A percentile compares a stretch with the other conserved stretches of the same genome.
These are phyloP conservation scores for Pyrgus malvae DNA, from an alignment of 2,888 invertebrate genomes.

Conservation along the genomic window DNA sequence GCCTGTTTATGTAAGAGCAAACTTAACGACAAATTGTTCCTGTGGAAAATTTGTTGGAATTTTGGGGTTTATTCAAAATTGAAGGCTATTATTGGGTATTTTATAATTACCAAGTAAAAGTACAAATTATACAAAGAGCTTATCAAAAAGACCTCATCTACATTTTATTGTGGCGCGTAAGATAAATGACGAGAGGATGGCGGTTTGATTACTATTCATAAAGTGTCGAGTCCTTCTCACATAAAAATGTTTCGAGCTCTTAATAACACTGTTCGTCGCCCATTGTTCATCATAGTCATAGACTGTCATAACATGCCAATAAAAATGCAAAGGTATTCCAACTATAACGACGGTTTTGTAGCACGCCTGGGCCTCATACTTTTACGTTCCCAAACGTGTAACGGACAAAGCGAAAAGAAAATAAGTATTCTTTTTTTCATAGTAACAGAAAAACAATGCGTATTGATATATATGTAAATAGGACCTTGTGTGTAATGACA, in stretches of 20 bases:
- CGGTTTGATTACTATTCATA: slow-evolving; percentile 70
- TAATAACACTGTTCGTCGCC: slow-evolving; percentile 6
- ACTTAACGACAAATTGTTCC: background rate
- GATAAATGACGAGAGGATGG: slow-evolving; percentile 60
- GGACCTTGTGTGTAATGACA: no score
- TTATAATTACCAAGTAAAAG: slow-evolving; percentile 57
- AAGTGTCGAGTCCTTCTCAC: slow-evolving; percentile 55
- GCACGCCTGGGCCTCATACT: slow-evolving; percentile 3
- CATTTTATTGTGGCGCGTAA: slow-evolving; percentile 63
- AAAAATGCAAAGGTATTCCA: slow-evolving; percentile 20
- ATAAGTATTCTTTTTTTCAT: no score
- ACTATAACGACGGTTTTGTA: slow-evolving; percentile 11
- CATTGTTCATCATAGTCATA: slow-evolving; percentile 14
- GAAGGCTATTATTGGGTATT: slow-evolving; percentile 44
- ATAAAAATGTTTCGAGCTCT: slow-evolving; percentile 43
- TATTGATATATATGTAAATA: no score
- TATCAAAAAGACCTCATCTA: slow-evolving; percentile 64
- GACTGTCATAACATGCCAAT: slow-evolving; percentile 10
- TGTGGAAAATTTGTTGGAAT: slow-evolving; percentile 7
- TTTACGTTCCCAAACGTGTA: no score
- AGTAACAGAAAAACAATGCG: no score
- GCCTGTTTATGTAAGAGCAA: background rate
- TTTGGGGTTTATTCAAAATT: slow-evolving; percentile 27
- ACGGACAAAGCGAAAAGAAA: no score
- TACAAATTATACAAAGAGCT: slow-evolving; percentile 57